Base-by-base conservation (phyloP, 2,888 invertebrate genomes). In the Nemurella pictetii region DNA sequence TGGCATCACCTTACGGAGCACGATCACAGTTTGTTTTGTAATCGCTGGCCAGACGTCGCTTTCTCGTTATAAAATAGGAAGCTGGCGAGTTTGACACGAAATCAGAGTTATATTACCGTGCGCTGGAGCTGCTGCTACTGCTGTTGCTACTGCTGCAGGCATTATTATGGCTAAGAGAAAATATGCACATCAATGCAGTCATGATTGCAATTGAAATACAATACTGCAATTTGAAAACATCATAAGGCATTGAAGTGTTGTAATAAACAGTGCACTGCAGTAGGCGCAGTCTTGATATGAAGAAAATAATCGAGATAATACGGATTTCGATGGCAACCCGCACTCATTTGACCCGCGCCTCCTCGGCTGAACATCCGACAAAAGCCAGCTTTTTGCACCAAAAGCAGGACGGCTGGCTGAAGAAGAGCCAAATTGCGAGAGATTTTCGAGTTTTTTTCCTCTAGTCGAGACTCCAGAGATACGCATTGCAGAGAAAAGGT, bases 401-500 rank as follows among this genome's bases (percentile, higher is more conserved):
- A 3, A 55, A 55, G 35, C 9, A 20, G 20, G 55, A 12, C 9
- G 55, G 15, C 55, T 12, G 32, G 32, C 9, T 5, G 32, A 55
- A 55, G 55, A 20, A 12, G 20, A 55, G 55, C 55, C 55, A 55
- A 55, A 55, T 55, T 55, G 55, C 55, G 20, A 55, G 55, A 55
- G 55, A 55, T 55, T 55, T 55, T 55, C 3, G 55, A 12, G 55
- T 55, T 55, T 55, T 55, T 35, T 35, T 35, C 12, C 12, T 35
- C 35, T 4, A 7, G 5, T 35, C 35, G 4, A 35, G 35, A 35
- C 35, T 12, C 55, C 12, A 55, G 55, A 55, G 55, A 78, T 78
- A 78, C 78, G 78, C 78, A 78, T 15, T 78, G 78, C 78, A 78
- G 78, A 78, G 55, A 20, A 55, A 55, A 55, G 78, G 78, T 78